Conservation (phyloP, 2,888 invertebrate genomes). For the Polyommatus iphigenia region DNA sequence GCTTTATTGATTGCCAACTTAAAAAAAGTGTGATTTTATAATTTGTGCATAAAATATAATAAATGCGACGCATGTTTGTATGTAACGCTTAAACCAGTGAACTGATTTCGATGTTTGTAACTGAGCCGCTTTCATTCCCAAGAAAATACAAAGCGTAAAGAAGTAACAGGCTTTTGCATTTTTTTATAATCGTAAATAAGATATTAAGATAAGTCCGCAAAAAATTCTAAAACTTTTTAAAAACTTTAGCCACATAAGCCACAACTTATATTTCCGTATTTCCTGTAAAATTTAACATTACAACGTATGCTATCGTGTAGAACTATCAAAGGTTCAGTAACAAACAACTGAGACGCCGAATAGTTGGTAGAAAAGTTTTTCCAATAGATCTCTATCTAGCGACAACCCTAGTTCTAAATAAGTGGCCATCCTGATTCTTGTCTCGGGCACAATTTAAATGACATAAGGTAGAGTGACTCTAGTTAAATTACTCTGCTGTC, state of each 20-base stretch:
- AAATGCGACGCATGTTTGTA: too few relatives aligned
- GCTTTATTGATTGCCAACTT: background rate
- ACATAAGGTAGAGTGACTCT: background rate
- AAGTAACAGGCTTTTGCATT: too few relatives aligned
- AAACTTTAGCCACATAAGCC: too few relatives aligned
- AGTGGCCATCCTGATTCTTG: background rate
- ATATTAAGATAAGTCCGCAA: too few relatives aligned
- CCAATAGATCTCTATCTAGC: constrained; percentile 2
- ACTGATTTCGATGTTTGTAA: too few relatives aligned
- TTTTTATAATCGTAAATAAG: too few relatives aligned
- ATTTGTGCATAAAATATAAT: too few relatives aligned
- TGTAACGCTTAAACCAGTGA: too few relatives aligned
- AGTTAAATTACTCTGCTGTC: too few relatives aligned
- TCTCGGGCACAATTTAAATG: background rate
- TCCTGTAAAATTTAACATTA: background rate
- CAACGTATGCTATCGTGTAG: background rate
- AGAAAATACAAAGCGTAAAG: too few relatives aligned
- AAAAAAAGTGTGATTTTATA: background rate
- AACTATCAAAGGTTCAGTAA: background rate
- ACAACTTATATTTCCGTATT: background rate
- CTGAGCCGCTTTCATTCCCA: too few relatives aligned
- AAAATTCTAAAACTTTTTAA: too few relatives aligned
- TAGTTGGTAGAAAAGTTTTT: background rate
- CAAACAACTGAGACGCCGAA: background rate
- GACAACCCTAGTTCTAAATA: background rate